These are phyloP conservation scores for Lophius piscatorius DNA, from an alignment of 2,113 vertebrate species.

Conservation along the genomic window DNA sequence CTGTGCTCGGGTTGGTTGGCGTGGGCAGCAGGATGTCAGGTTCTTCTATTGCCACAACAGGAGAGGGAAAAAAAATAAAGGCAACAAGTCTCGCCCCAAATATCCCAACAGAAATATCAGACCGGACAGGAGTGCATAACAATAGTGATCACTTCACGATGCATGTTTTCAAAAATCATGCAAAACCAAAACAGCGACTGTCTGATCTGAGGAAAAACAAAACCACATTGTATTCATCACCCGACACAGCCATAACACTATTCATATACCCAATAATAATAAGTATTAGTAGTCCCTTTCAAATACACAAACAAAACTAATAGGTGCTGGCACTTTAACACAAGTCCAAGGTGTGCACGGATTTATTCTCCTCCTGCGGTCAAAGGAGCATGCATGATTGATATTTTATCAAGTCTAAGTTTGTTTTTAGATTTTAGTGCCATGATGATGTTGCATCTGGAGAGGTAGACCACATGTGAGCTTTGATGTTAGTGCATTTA, in stretches of 20 bases:
- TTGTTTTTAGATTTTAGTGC: slow-evolving; percentile 36
- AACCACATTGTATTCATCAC: slow-evolving; percentile 30
- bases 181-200: slow-evolving; percentile 59
- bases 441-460: slow-evolving; percentile 51
- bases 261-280: slow-evolving; percentile 46
- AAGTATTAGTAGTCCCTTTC: slow-evolving; percentile 67
- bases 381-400: slow-evolving; percentile 55
- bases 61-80: slow-evolving; percentile 1
- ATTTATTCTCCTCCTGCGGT: slow-evolving; percentile 7
- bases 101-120: slow-evolving; percentile 33
- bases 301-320: slow-evolving; percentile 56
- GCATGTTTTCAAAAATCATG: slow-evolving; percentile 53
- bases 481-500: slow-evolving; percentile 54
- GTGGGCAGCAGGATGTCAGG: slow-evolving; percentile 37
- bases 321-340: slow-evolving; percentile 53
- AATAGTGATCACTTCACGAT: slow-evolving; percentile 59
- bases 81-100: slow-evolving; percentile 27
- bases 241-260: slow-evolving; percentile 56
- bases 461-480: slow-evolving; percentile 67
- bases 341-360: slow-evolving; percentile 38
- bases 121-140: slow-evolving; percentile 60
- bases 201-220: slow-evolving; percentile 41
- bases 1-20: slow-evolving; percentile 54
- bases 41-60: slow-evolving; percentile 30
- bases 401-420: slow-evolving; percentile 19